phyloP scores from a whole-genome alignment of 1,140 invertebrate genomes.

The Sitodiplosis mosellana region DNA sequence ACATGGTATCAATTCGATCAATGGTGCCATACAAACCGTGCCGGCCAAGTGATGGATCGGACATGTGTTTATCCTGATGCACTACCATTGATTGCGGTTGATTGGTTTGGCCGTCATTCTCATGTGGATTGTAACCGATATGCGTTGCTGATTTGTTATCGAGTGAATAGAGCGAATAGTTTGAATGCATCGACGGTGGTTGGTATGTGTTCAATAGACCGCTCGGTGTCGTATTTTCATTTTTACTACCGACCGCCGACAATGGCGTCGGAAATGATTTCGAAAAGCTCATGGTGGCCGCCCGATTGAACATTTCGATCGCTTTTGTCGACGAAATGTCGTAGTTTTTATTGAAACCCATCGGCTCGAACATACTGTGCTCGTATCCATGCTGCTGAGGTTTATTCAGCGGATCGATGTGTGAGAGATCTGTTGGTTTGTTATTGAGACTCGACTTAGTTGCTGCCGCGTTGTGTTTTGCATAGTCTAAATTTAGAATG shows the following conservation, averaged over 20 bases:
- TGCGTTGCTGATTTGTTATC: no score
- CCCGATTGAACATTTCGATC: slow-evolving; percentile 23
- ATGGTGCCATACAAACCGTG: no score
- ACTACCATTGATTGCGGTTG: background rate
- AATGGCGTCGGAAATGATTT: slow-evolving; percentile 13
- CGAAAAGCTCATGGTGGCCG: slow-evolving; percentile 20
- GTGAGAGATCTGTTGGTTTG: background rate
- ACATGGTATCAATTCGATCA: background rate
- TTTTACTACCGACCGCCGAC: background rate
- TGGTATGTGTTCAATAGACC: no score
- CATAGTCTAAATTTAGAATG: background rate
- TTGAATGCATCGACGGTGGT: no score
- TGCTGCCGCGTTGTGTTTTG: background rate
- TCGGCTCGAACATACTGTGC: slow-evolving; percentile 17
- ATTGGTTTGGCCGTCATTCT: no score
- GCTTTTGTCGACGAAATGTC: slow-evolving; percentile 22
- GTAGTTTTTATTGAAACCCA: slow-evolving; percentile 17
- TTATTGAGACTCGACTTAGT: background rate
- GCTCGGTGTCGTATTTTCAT: background rate
- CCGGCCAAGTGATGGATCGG: background rate
- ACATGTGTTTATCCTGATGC: background rate
- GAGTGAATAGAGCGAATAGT: no score
- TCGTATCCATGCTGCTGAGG: slow-evolving; percentile 10
- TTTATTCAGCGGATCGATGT: slow-evolving; percentile 10
- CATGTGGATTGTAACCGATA: no score